A percentile compares a stretch with the other conserved stretches of the same genome.
Conservation (phyloP, 2,888 invertebrate genomes). For the Diabrotica balteata region DNA sequence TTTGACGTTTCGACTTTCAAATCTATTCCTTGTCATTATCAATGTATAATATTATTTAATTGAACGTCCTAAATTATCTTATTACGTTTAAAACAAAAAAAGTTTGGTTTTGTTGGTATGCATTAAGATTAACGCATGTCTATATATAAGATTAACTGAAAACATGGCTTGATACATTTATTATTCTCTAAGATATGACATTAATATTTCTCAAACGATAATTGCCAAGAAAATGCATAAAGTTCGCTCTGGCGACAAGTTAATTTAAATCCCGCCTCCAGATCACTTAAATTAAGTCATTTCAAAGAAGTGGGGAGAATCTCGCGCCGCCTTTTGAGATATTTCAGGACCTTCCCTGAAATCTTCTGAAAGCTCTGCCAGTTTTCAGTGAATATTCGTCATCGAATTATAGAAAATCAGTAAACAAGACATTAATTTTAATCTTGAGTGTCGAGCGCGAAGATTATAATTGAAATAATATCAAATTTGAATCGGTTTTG, state of each 20-base stretch:
- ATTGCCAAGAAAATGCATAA: conserved; percentile 1
- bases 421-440: conserved; percentile 59
- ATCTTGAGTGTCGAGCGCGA: conserved; percentile 48
- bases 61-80: too few species aligned
- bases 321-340: conserved; percentile 46
- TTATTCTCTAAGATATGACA: too few species aligned
- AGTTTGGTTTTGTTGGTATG: too few species aligned
- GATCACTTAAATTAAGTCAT: conserved; percentile 50
- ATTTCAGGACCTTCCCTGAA: conserved; percentile 44
- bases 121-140: too few species aligned
- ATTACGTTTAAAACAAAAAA: too few species aligned
- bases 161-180: too few species aligned
- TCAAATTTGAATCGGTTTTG: conserved; percentile 22
- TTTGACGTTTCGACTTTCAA: too few species aligned
- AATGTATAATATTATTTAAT: too few species aligned
- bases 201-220: background rate
- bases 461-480: conserved; percentile 29
- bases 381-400: conserved; percentile 47
- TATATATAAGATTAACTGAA: too few species aligned
- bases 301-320: conserved; percentile 41
- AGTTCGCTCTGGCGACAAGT: conserved; percentile 9
- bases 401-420: conserved; percentile 41
- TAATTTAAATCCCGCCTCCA: conserved; percentile 49
- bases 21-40: too few species aligned
- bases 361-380: conserved; percentile 50